Percentiles rank a stretch among this genome's conserved stretches.
Conservation (phyloP, 2,113 vertebrate species). For the Callaeas wilsoni region DNA sequence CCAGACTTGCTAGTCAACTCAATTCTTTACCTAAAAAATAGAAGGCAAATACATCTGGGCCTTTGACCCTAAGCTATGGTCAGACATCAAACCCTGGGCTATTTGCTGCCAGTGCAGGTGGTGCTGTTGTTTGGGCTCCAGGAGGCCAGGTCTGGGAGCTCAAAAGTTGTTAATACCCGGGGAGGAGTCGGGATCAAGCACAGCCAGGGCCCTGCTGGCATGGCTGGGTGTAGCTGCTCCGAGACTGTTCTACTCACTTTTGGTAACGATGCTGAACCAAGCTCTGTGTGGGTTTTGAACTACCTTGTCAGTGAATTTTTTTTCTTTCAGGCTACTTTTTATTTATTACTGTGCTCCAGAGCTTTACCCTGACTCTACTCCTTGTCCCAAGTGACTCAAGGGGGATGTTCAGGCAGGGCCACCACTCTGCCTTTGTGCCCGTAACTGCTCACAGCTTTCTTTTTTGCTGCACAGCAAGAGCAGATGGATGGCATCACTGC, state of each 20-base stretch:
- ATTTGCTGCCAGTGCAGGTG: neutral
- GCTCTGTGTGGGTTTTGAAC: neutral
- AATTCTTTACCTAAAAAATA: neutral
- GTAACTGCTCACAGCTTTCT: neutral
- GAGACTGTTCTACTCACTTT: neutral
- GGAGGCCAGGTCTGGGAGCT: neutral
- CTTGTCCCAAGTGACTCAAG: neutral
- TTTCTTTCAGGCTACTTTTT: neutral
- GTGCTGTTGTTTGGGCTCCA: neutral
- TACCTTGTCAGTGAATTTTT: rapidly evolving
- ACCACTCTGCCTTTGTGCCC: neutral
- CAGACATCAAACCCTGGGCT: neutral
- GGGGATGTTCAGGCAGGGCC: neutral
- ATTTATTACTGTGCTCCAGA: neutral
- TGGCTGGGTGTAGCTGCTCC: neutral
- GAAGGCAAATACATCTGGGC: neutral
- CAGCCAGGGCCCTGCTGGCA: rapidly evolving
- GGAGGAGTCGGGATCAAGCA: neutral
- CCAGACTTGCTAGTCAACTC: neutral
- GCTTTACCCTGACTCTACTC: neutral
- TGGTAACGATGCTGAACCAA: rapidly evolving
- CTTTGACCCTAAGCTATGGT: neutral
- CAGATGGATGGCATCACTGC: neutral
- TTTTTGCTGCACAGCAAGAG: neutral
- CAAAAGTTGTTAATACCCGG: neutral